phyloP scores from a whole-genome alignment of 2,888 invertebrate species.

The Sepiola atlantica region DNA sequence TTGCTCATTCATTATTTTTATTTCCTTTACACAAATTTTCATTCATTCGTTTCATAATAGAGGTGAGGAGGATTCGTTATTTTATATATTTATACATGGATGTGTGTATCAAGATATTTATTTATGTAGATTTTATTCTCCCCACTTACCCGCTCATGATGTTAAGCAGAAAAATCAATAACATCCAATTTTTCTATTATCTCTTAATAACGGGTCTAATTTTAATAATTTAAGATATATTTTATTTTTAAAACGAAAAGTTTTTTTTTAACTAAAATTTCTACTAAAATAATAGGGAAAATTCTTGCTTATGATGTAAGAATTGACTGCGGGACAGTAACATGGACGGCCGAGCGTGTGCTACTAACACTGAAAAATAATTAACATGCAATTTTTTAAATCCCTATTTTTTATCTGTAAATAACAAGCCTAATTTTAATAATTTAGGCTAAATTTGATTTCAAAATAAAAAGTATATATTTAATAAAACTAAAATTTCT shows the following conservation, averaged over 20 bases:
- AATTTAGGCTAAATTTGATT: neutral
- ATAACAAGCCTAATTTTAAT: neutral
- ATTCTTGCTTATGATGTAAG: neutral
- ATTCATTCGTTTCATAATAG: neutral
- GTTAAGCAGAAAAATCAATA: neutral
- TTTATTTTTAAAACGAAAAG: neutral
- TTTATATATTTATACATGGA: constrained; percentile 4
- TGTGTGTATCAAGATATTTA: neutral
- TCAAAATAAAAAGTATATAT: too few relatives aligned
- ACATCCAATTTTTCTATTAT: neutral
- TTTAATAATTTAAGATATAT: neutral
- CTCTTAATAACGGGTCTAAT: neutral
- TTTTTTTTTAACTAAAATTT: too few relatives aligned
- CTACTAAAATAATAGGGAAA: too few relatives aligned
- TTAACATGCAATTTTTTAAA: neutral
- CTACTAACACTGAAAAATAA: neutral
- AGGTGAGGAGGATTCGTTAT: neutral
- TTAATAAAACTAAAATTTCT: too few relatives aligned
- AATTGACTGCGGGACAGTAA: constrained; percentile 35
- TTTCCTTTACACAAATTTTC: neutral
- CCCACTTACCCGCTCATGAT: neutral
- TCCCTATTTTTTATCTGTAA: neutral
- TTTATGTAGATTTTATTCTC: neutral
- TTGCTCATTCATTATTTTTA: neutral
- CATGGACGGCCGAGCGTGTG: constrained; percentile 4